Conservation (phyloP, 2,888 invertebrate genomes). For the Pediacus dermestoides region DNA sequence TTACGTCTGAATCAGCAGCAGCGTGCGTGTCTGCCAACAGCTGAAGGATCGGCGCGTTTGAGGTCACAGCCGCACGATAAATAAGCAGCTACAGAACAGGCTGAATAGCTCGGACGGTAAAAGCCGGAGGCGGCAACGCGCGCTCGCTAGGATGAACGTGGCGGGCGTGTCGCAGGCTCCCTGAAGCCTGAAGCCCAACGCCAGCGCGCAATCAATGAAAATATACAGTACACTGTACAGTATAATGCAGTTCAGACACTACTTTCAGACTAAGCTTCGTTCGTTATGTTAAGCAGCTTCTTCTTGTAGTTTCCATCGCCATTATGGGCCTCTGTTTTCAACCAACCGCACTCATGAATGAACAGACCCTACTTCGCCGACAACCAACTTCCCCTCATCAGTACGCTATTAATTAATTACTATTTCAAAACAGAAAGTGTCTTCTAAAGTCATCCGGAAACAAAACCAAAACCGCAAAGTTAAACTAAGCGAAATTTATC, state of each 20-base stretch:
- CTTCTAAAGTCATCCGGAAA: no score
- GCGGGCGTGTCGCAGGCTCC: slow-evolving; percentile 50
- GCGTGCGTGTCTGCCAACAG: no score
- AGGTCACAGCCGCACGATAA: slow-evolving; percentile 49
- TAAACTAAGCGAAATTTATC: no score
- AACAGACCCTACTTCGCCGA: no score
- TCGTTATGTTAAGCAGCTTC: no score
- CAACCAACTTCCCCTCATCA: no score
- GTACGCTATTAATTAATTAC: no score
- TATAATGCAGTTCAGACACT: slow-evolving; percentile 29
- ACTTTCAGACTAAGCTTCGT: slow-evolving; percentile 21
- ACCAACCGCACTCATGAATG: slow-evolving; percentile 12
- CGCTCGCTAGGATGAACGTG: slow-evolving; percentile 48
- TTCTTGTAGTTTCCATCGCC: no score
- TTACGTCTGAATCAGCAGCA: no score
- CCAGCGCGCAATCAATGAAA: slow-evolving; percentile 51
- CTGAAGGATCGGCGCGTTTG: slow-evolving; percentile 42
- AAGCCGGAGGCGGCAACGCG: slow-evolving; percentile 49
- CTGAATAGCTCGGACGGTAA: slow-evolving; percentile 42
- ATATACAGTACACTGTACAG: slow-evolving; percentile 37
- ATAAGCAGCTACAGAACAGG: slow-evolving; percentile 49
- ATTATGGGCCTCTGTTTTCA: no score
- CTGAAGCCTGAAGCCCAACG: slow-evolving; percentile 46
- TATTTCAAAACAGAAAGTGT: no score
- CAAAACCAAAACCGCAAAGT: no score